Evolutionary conservation across 2,888 invertebrate genomes (phyloP).

Genomic region (Phorcus lineatus): DNA sequence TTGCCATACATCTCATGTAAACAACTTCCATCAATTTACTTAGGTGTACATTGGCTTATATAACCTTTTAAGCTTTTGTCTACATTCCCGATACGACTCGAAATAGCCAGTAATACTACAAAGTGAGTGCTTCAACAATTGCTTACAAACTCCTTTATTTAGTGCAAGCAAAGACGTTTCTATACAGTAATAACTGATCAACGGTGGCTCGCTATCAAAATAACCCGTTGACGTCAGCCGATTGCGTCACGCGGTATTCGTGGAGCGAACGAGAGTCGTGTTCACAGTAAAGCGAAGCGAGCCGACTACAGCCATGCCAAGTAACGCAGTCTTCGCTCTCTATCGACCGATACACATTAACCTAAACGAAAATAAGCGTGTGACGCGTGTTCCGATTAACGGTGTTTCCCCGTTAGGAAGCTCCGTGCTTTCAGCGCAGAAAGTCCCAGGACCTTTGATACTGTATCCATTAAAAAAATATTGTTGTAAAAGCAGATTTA

Average conservation of each 20-base stretch:
- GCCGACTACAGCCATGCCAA: too few relatives aligned
- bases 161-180: not conserved
- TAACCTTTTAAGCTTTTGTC: too few relatives aligned
- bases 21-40: too few relatives aligned
- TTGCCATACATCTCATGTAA: too few relatives aligned
- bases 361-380: not conserved
- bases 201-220: not conserved
- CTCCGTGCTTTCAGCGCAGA: not conserved
- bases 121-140: not conserved
- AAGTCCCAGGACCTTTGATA: too few relatives aligned
- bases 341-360: not conserved
- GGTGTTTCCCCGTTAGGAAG: not conserved
- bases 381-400: not conserved
- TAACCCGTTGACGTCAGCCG: not conserved
- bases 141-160: conserved; percentile 5
- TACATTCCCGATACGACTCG: not conserved
- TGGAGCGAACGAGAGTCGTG: too few relatives aligned
- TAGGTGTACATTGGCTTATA: too few relatives aligned
- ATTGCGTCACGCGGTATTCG: not conserved
- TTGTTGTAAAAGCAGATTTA: too few relatives aligned
- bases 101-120: not conserved
- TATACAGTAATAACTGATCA: conserved; percentile 1
- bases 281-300: too few relatives aligned
- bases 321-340: not conserved
- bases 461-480: too few relatives aligned